Conservation (phyloP, 2,888 invertebrate species). For the Malthinus seriepunctatus region DNA sequence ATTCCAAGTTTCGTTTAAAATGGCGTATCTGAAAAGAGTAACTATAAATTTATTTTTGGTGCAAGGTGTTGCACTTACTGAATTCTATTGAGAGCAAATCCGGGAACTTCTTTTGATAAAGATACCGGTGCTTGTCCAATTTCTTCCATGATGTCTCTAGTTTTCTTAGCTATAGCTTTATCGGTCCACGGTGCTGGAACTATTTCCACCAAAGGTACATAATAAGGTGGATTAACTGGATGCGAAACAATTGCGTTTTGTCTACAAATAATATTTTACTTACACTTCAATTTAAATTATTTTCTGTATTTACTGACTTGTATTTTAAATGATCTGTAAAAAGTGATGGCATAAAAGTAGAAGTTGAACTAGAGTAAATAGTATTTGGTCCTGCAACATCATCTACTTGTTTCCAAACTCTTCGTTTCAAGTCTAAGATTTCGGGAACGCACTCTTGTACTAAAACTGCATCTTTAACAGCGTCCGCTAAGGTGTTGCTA, state of each 20-base stretch:
- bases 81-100: conserved; percentile 91
- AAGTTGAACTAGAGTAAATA: conserved; percentile 91
- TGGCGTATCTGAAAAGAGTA: conserved; percentile 71
- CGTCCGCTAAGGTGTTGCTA: conserved; percentile 67
- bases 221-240: conserved; percentile 97
- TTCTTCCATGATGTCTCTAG: conserved; percentile 78
- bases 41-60: conserved; percentile 10
- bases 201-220: conserved; percentile 91
- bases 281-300: too few species aligned
- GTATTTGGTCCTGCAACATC: conserved; percentile 72
- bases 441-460: conserved; percentile 96
- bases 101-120: conserved; percentile 83
- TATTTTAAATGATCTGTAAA: conserved; percentile 83
- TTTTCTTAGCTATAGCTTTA: conserved; percentile 71
- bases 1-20: conserved; percentile 91
- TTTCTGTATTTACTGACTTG: conserved; percentile 47
- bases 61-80: conserved; percentile 64
- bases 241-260: conserved; percentile 81
- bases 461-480: conserved; percentile 76
- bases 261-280: conserved; percentile 35
- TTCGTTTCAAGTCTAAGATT: conserved; percentile 79
- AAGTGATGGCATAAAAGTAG: conserved; percentile 86
- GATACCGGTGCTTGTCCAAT: conserved; percentile 92
- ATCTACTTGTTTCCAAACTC: conserved; percentile 79
- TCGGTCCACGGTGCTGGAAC: conserved; percentile 95